Conservation (phyloP, 2,888 invertebrate species). For the Pristionchus fissidentatus region DNA sequence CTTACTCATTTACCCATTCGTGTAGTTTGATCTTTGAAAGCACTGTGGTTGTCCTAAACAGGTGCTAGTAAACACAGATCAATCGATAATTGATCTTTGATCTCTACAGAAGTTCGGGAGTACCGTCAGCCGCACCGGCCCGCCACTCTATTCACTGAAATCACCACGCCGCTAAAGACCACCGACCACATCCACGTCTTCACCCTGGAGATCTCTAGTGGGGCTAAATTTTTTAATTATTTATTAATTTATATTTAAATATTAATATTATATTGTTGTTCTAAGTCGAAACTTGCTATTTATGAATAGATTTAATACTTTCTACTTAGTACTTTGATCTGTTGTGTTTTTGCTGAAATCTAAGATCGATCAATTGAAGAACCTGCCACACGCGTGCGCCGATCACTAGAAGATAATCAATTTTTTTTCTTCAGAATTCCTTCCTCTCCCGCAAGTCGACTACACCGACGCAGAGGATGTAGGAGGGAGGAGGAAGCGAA, state of each 20-base stretch:
- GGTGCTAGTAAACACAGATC: not conserved
- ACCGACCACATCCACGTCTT: constrained; percentile 63
- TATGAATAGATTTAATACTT: no score
- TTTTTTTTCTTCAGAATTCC: constrained; percentile 56
- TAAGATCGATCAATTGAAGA: no score
- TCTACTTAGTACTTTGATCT: no score
- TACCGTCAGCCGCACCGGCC: constrained; percentile 52
- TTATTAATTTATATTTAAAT: not conserved
- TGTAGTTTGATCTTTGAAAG: constrained; percentile 5
- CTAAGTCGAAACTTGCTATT: no score
- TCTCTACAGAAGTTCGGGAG: constrained; percentile 58
- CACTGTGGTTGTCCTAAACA: not conserved
- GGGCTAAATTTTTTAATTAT: no score
- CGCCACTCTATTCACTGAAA: constrained; percentile 54
- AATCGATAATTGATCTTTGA: constrained; percentile 13
- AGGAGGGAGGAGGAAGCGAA: constrained; percentile 19
- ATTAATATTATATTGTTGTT: no score
- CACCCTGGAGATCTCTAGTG: constrained; percentile 66
- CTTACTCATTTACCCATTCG: no score
- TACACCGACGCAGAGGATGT: constrained; percentile 37
- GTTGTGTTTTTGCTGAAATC: no score
- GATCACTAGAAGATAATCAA: not conserved
- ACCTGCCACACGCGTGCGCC: no score
- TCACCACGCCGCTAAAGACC: constrained; percentile 57
- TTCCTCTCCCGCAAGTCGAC: constrained; percentile 51